Evolutionary conservation across 2,888 invertebrate genomes (phyloP), one percentile per base, ranked within the genome.

Genomic region (Steinernema carpocapsae): DNA sequence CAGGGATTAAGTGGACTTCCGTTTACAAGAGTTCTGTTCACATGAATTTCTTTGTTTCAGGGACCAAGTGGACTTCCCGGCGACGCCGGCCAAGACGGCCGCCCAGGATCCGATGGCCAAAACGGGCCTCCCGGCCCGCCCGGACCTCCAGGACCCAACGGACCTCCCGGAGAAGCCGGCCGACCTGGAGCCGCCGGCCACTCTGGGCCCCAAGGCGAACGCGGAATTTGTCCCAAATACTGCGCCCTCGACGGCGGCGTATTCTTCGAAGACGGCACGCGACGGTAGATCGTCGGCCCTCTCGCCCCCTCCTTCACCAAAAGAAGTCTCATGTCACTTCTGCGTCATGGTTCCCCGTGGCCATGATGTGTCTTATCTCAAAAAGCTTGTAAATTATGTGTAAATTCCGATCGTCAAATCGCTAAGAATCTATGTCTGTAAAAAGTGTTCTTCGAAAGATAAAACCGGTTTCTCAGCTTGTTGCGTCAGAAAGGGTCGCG

Each of bases 41-140:
- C 43, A 6, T 51, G 17, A 7, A 1, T 72, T n/a, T n/a, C n/a
- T n/a, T n/a, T n/a, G n/a, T n/a, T 72, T 46, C 74, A 78, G 78
- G 86, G 83, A 80, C 85, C 82, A 29, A 79, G 78, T n/a, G 86
- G 86, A 74, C 78, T 85, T 37, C 86, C 86, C 43, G 85, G 84
- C 77, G 84, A 85, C 26, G 76, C 76, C 29, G 85, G 85, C 76
- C 83, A 84, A 75, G 73, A 71, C 42, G 82, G 85, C 73, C 77
- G 77, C 56, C 80, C 84, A 51, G 86, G 86, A 72, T 76, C 83
- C 29, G 77, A 77, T 43, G 80, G 79, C 14, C 70, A 45, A 26
- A 72, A 48, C 32, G 74, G 74, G 14, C 72, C 59, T 17, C 70
- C 56, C 7, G 45, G 56, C 3, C 77, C 70, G 12, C 46, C 76